Evolutionary conservation across 2,113 vertebrate species (phyloP).

Genomic region (Emydura subglobosa): DNA sequence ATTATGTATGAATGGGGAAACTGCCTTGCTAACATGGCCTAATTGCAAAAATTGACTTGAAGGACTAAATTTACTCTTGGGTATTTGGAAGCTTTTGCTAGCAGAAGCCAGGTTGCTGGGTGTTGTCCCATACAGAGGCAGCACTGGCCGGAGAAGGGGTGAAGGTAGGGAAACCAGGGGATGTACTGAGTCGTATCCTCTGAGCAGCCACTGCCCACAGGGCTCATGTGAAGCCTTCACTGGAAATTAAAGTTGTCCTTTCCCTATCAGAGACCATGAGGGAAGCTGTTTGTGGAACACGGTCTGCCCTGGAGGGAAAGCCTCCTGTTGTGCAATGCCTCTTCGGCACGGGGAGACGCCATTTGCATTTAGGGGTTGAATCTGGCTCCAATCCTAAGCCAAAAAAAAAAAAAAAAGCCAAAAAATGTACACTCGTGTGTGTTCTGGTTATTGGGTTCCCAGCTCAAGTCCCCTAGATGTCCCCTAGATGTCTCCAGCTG

Average conservation of each 20-base stretch:
- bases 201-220: not conserved
- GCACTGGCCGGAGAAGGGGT: not conserved
- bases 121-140: not conserved
- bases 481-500: not conserved
- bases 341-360: not conserved
- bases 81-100: not conserved
- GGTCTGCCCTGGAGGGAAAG: not conserved
- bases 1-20: accelerated
- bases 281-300: not conserved
- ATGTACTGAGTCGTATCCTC: not conserved
- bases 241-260: conserved; percentile 19
- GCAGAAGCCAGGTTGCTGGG: not conserved
- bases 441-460: not conserved
- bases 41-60: not conserved
- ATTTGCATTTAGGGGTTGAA: not conserved
- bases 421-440: not conserved
- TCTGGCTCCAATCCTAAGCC: not conserved
- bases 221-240: not conserved
- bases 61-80: not conserved
- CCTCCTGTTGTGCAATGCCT: not conserved
- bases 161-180: not conserved
- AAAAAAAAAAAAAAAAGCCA: not conserved
- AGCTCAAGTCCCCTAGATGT: not conserved
- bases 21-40: accelerated
- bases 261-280: not conserved